Percentiles rank a stretch among this genome's conserved stretches.
Conservation (phyloP, 2,797 vertebrate genomes). For the Gymnodraco acuticeps region DNA sequence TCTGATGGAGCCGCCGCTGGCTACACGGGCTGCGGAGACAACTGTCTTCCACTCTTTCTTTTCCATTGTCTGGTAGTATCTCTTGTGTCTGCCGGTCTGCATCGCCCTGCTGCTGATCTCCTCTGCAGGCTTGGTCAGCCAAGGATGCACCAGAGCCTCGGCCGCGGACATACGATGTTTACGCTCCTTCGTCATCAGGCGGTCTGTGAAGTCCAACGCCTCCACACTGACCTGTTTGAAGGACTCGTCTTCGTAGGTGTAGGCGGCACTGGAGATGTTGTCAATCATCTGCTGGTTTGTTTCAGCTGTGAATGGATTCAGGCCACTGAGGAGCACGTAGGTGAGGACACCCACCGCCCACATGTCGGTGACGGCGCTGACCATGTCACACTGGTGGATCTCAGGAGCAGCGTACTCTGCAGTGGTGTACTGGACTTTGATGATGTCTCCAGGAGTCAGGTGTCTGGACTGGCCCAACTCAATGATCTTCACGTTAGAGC, state of each 20-base stretch:
- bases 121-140: slow-evolving; percentile 91
- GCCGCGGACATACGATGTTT: slow-evolving; percentile 95
- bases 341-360: slow-evolving; percentile 96
- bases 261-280: slow-evolving; percentile 95
- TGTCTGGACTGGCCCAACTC: slow-evolving; percentile 96
- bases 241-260: slow-evolving; percentile 95
- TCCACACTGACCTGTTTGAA: slow-evolving; percentile 94
- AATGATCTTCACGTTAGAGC: slow-evolving; percentile 93
- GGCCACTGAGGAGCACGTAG: slow-evolving; percentile 94
- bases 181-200: slow-evolving; percentile 95
- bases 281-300: slow-evolving; percentile 98
- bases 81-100: slow-evolving; percentile 91
- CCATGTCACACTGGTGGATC: slow-evolving; percentile 96
- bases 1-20: slow-evolving; percentile 93
- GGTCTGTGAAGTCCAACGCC: slow-evolving; percentile 95
- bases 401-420: slow-evolving; percentile 96
- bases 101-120: slow-evolving; percentile 91
- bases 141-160: slow-evolving; percentile 92
- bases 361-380: slow-evolving; percentile 97
- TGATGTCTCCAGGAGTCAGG: slow-evolving; percentile 94
- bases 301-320: slow-evolving; percentile 97
- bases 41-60: slow-evolving; percentile 96
- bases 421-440: slow-evolving; percentile 93
- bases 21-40: slow-evolving; percentile 93
- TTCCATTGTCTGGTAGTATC: slow-evolving; percentile 94